Conservation (phyloP, 2,797 vertebrate species). For the Scarus forsteni region DNA sequence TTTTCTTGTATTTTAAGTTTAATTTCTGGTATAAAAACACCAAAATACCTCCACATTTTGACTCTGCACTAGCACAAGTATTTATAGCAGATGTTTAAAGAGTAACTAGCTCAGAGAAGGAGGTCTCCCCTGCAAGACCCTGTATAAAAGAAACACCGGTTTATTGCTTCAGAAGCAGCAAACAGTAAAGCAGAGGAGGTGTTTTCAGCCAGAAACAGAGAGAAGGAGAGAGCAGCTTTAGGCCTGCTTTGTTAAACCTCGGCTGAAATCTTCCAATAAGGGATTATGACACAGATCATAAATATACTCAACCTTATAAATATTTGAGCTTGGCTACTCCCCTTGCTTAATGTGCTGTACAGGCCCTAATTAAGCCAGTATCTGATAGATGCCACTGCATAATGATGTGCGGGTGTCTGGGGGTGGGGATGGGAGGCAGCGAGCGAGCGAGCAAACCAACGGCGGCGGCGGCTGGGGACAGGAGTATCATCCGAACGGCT, state of each 20-base stretch:
- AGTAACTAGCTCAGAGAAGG: background rate
- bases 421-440: conserved; percentile 37
- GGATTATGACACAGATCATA: conserved; percentile 86
- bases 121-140: background rate
- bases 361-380: conserved; percentile 87
- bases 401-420: conserved; percentile 83
- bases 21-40: too few species aligned
- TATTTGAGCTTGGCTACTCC: conserved; percentile 87
- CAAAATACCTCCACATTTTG: too few species aligned
- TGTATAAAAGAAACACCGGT: background rate
- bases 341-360: conserved; percentile 86
- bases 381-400: conserved; percentile 86
- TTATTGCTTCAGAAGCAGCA: conserved; percentile 1
- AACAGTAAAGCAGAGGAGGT: background rate
- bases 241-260: conserved; percentile 60
- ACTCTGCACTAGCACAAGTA: too few species aligned
- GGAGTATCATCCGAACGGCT: conserved; percentile 68
- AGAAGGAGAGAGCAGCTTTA: background rate
- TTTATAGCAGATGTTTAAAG: background rate
- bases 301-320: conserved; percentile 88
- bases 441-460: background rate
- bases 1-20: too few species aligned
- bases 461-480: conserved; percentile 54
- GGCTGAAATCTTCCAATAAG: conserved; percentile 76
- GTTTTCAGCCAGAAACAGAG: background rate